These are phyloP conservation scores for Aleiodes leptofemur DNA, from an alignment of 2,888 invertebrate species.

Conservation along the genomic window DNA sequence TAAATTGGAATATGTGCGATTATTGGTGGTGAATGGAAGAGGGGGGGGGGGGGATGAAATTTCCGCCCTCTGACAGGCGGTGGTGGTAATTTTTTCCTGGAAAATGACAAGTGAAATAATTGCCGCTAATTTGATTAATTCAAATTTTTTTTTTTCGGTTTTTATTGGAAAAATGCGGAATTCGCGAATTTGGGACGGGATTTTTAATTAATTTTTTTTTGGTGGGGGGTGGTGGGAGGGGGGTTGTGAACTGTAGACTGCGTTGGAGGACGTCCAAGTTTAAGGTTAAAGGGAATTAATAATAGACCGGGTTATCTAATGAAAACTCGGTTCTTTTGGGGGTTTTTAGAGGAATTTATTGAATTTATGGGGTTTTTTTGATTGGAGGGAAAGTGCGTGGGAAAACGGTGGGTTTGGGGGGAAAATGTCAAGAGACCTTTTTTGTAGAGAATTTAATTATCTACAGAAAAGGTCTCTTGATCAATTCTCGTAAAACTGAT, in stretches of 20 bases:
- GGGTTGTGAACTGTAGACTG: too few relatives aligned
- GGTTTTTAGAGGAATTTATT: background rate
- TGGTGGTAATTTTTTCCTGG: slow-evolving; percentile 57
- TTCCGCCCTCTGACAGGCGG: slow-evolving; percentile 62
- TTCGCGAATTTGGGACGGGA: background rate
- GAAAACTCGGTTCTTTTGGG: slow-evolving; percentile 3
- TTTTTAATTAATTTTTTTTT: background rate
- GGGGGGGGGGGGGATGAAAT: slow-evolving; percentile 58
- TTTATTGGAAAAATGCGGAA: too few relatives aligned
- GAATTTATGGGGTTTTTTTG: too few relatives aligned
- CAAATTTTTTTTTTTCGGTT: background rate
- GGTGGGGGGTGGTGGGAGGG: background rate
- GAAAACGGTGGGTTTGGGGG: too few relatives aligned
- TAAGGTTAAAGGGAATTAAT: slow-evolving; percentile 37
- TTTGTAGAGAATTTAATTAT: too few relatives aligned
- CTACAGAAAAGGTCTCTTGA: too few relatives aligned
- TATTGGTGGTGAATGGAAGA: slow-evolving; percentile 50
- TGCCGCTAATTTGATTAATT: slow-evolving; percentile 16
- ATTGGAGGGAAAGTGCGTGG: too few relatives aligned
- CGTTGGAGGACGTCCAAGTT: slow-evolving; percentile 44
- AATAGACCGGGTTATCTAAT: slow-evolving; percentile 42
- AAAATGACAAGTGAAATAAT: slow-evolving; percentile 39
- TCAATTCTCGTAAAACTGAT: too few relatives aligned
- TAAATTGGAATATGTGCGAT: background rate
- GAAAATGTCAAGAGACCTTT: too few relatives aligned